Base-by-base conservation (phyloP, 2,888 invertebrate species). In the Ichneumon xanthorius region DNA sequence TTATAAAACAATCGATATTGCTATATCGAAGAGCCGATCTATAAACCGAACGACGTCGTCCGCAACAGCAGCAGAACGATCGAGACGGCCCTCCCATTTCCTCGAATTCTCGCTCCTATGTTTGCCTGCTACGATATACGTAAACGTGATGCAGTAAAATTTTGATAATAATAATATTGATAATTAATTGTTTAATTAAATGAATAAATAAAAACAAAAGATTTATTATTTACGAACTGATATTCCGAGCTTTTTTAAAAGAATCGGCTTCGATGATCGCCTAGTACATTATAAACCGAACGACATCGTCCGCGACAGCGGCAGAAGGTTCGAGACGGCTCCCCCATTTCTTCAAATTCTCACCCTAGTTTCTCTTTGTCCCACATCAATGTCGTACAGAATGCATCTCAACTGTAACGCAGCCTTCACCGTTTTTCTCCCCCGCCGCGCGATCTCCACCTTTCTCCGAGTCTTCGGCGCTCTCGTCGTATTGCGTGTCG, bases 271-370 rank as follows among this genome's bases (percentile, higher is more conserved):
- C 16, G 45, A 48, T 48, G 2, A 48, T 4, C 5, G 45, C 4
- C 4, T 4, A 48, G 16, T 16, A 48, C 4, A 48, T 48, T 16
- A 1, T 48, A 48, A 48, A 16, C 19, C 53, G 53, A 55, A n/a
- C 30, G 63, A 30, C 33, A 33, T 63, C 65, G 76, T 77, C 67
- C 22, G 53, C 26, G 53, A 63, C 82, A 75, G 88, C 87, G 68
- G 73, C 68, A 81, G 67, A 80, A 84, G 80, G 85, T 72, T 68
- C 83, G 80, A 75, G 55, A 80, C 68, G 33, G 61, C 67, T 65
- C 94, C 87, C 93, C 93, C 84, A 94, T 87, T 92, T 92, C 91
- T 95, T 93, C 76, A 95, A 1, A 93, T 87, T 95, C 93, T 89
- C 94, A 94, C 86, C 95, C 95, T 87, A 95, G 95, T 65, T 93